Evolutionary conservation across 2,113 vertebrate genomes (phyloP), one percentile per base, ranked within the genome.

Genomic region (Ursus arctos): DNA sequence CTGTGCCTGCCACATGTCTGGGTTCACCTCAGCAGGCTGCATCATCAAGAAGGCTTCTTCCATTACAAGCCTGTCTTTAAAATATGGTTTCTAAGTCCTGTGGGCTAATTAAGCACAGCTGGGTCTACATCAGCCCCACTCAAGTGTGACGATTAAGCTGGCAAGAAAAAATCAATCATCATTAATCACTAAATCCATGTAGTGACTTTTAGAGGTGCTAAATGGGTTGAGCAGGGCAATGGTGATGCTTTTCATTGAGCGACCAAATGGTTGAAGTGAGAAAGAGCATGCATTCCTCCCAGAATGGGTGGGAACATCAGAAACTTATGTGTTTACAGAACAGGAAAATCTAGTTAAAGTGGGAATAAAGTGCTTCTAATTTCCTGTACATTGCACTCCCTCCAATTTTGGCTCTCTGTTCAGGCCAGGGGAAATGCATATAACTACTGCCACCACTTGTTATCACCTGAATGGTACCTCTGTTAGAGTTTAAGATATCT

Each of bases 81-180:
- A 98, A 98, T 96, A 93, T 14, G 94, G 49, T 97, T 98, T 97
- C 85, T 96, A 96, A 98, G 69, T 83, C 96, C 81, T 53, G 57
- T 88, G 31, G 98, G 69, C 43, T 98, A 98, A 98, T 98, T 98
- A 98, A 97, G n/a, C 98, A 98, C 91, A 97, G 83, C 88, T 97
- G 87, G 40, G 43, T 93, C 55, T 97, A 67, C 91, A 93, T 97
- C 85, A 89, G 88, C 93, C 82, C 79, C 95, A 55, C 43, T 92
- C 87, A 97, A 97, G n/a, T 63, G 87, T 93, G 98, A 98, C 74
- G 4, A 98, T 97, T 97, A 98, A 97, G 81, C 92, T 91, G 95
- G 92, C 97, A 98, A 97, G 88, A 97, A 98, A 97, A 97, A 98
- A 98, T 98, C 98, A 94, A 98, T 95, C 94, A 97, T 79, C 81